Conservation (phyloP, 1,140 invertebrate species). For the Cyclina sinensis region DNA sequence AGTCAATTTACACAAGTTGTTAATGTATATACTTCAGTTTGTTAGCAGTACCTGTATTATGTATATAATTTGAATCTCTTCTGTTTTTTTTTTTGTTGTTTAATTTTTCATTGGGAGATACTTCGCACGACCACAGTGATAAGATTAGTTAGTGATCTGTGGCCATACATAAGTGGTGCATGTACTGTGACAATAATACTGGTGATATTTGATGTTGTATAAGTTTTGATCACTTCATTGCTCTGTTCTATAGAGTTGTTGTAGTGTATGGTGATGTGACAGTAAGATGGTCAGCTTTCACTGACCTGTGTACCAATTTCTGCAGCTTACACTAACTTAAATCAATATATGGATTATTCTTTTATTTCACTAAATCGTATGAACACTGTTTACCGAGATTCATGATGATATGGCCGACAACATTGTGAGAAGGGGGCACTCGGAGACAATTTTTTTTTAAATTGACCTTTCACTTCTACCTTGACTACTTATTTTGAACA, state of each 20-base stretch:
- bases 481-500: no score
- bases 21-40: background rate
- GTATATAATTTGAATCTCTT: background rate
- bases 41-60: background rate
- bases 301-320: no score
- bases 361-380: no score
- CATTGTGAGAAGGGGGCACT: no score
- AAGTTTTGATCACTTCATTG: background rate
- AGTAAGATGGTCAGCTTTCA: background rate
- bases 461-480: no score
- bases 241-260: background rate
- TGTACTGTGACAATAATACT: background rate
- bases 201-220: background rate
- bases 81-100: no score
- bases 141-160: background rate
- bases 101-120: background rate
- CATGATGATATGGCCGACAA: no score
- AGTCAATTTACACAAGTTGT: background rate
- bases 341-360: no score
- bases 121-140: background rate
- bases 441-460: no score
- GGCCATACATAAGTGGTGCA: no score
- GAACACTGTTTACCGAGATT: no score
- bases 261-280: background rate
- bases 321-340: no score